A percentile compares a stretch with the other conserved stretches of the same genome.
These are phyloP conservation scores for Drosophila mayaguana DNA, from an alignment of 2,888 invertebrate species.

Conservation along the genomic window DNA sequence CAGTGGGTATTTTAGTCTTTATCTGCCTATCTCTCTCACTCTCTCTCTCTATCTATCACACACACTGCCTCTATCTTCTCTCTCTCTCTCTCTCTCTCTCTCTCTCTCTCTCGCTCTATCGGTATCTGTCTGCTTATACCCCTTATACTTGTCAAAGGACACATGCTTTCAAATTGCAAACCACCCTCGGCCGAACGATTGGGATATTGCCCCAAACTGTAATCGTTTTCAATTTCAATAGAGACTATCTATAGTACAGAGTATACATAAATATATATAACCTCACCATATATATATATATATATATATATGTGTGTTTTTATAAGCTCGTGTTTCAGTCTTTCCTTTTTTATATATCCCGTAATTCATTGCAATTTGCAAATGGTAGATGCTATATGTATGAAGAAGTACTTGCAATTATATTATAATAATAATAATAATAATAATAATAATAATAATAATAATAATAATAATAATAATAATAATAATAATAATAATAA, in stretches of 20 bases:
- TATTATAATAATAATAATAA: too few species aligned
- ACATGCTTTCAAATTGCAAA: slow-evolving; percentile 65
- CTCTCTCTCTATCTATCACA: not conserved
- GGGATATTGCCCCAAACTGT: slow-evolving; percentile 21
- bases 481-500: too few species aligned
- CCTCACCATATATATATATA: not conserved
- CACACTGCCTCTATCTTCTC: not conserved
- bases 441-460: too few species aligned
- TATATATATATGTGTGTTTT: too few species aligned
- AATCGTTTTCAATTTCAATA: slow-evolving; percentile 62
- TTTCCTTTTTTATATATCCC: too few species aligned
- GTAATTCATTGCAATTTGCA: too few species aligned
- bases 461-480: too few species aligned
- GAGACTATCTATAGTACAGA: slow-evolving; percentile 13
- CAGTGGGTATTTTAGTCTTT: slow-evolving; percentile 75
- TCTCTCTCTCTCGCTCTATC: not conserved
- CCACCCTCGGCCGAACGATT: slow-evolving; percentile 43
- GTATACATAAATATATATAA: not conserved
- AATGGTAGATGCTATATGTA: too few species aligned
- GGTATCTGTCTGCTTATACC: not conserved
- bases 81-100: not conserved
- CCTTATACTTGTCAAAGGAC: slow-evolving; percentile 38
- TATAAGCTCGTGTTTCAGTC: too few species aligned
- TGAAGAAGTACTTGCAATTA: too few species aligned
- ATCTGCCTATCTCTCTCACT: slow-evolving; percentile 45